phyloP scores from a whole-genome alignment of 1,140 invertebrate species.

The Achroia grisella region DNA sequence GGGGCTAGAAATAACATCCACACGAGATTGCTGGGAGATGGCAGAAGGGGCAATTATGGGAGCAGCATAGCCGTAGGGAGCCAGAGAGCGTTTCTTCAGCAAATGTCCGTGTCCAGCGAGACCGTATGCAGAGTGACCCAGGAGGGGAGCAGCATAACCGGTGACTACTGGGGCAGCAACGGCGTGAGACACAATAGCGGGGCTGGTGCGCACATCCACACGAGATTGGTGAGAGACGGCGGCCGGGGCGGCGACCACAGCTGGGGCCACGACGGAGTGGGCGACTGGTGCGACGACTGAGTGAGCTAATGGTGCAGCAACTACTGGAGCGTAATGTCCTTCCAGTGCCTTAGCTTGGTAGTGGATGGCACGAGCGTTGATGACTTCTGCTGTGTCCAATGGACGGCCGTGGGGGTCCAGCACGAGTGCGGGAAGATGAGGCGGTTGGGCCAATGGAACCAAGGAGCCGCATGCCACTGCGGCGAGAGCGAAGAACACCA shows the following conservation, averaged over 20 bases:
- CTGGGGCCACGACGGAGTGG: constrained; percentile 17
- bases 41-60: constrained; percentile 32
- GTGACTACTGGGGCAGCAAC: constrained; percentile 24
- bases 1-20: constrained; percentile 53
- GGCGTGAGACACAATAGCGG: constrained; percentile 30
- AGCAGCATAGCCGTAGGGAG: constrained; percentile 29
- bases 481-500: constrained; percentile 68
- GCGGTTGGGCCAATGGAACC: constrained; percentile 45
- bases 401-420: constrained; percentile 57
- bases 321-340: constrained; percentile 23
- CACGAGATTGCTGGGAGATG: constrained; percentile 59
- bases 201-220: constrained; percentile 41
- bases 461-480: constrained; percentile 38
- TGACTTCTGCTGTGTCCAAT: constrained; percentile 64
- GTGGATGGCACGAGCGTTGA: constrained; percentile 64
- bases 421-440: constrained; percentile 49
- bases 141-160: constrained; percentile 21
- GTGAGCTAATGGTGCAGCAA: constrained; percentile 16
- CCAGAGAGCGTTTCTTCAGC: constrained; percentile 47
- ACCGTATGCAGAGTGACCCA: constrained; percentile 25
- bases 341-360: constrained; percentile 60
- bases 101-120: constrained; percentile 34
- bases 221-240: constrained; percentile 53
- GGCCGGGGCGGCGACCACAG: constrained; percentile 25
- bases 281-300: constrained; percentile 22